Base-by-base conservation (phyloP, 2,888 invertebrate species). In the Tubulanus polymorphus region DNA sequence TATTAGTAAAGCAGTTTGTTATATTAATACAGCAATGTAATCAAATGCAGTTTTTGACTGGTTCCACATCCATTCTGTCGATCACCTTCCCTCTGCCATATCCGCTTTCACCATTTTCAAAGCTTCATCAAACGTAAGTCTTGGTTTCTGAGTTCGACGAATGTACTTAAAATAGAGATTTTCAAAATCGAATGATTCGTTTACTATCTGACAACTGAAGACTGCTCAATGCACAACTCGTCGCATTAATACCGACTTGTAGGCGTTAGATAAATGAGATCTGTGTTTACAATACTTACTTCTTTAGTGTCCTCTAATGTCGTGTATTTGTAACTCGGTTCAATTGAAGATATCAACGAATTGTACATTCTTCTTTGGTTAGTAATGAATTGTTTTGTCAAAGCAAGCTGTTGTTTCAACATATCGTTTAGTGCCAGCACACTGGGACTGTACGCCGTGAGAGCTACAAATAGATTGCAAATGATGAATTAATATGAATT, bases 371-470 rank as follows among this genome's bases (percentile, higher is more conserved):
- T 46, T 29, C 51, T 48, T 45, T 63, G 62, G 5, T 45, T 47
- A 12, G 37, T 37, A 8, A 64, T 29, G 45, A 62, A 62, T 20
- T 60, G 48, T 3, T 37, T 48, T 2, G 64, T 64, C 26, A 64
- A 52, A n/a, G 53, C 18, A 18, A 64, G 50, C 54, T 64, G 64
- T 41, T 57, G 57, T 0, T 59, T 29, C 45, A 64, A 37, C 62
- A 64, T 56, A 50, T 64, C 64, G 41, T 64, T 63, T 47, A 64
- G 54, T 1, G 60, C 63, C 29, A 64, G 15, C 3, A 58, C 54
- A 29, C 55, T 55, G 1, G 64, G 64, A 45, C 60, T 64, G 56
- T 62, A 64, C 1, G 55, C 57, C 8, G 64, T 64, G 57, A 64
- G 27, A 5, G 59, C 64, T 64, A 53, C 12, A 45, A 48, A 20